Base-by-base conservation (phyloP, 2,113 vertebrate species). In the Muscicapa adusta region DNA sequence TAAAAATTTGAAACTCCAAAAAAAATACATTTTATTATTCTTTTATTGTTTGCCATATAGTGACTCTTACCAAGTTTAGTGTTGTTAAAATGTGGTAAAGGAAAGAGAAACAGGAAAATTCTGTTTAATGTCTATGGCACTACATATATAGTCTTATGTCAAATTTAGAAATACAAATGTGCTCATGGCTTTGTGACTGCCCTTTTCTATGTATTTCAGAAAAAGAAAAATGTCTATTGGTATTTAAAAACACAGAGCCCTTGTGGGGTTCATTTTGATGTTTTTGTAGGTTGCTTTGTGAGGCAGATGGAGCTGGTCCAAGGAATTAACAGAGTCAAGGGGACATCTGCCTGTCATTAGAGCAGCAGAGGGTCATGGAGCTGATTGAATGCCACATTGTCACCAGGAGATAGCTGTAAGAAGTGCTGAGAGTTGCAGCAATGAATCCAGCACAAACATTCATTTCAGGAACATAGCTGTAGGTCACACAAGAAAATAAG, bases 361-460 rank as follows among this genome's bases (percentile, higher is more conserved):
- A 91, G 26, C 1, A 0, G 12, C 26, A 63, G 36, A 85, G 57
- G 61, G n/a, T 78, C 66, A 24, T 75, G 62, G 40, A 85, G 47
- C 66, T 92, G 88, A 92, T 67, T 85, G 61, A 94, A 71, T n/a
- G 53, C 40, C 23, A 40, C 25, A 5, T 29, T 87, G 61, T 75
- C 81, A 89, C 66, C 48, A 61, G 40, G 28, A 87, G 34, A 78
- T 4, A 72, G 31, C 31, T 23, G 26, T 75, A 23, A 96, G 87
- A 94, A 95, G 28, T 93, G 89, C 93, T 91, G 87, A 96, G 87
- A 47, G 80, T 43, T 75, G 92, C 87, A 93, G 70, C 87, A 81
- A 43, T 71, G 73, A 84, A 74, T 76, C 67, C 74, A 83, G 67
- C 36, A 50, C 33, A 94, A 89, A 72, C 47, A 82, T 68, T 62